These are phyloP conservation scores for Mus spicilegus DNA, from an alignment of 2,113 vertebrate species.

Conservation along the genomic window DNA sequence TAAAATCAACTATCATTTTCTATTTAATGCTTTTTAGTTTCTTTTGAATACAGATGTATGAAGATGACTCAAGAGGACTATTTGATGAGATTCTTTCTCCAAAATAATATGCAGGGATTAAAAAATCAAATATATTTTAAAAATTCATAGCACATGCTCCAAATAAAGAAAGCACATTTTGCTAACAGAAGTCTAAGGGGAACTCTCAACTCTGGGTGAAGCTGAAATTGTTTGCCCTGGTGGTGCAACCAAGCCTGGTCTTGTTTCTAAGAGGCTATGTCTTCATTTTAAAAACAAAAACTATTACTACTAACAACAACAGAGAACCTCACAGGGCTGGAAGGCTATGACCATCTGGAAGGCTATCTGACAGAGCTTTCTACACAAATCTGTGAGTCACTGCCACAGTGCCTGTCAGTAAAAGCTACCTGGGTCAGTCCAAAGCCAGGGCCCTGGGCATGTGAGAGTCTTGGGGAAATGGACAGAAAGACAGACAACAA, in stretches of 20 bases:
- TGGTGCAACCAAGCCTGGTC: background rate
- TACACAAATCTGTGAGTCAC: background rate
- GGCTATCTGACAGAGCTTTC: background rate
- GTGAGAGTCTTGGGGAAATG: background rate
- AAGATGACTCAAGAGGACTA: background rate
- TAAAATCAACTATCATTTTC: background rate
- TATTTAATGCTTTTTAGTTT: background rate
- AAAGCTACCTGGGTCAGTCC: background rate
- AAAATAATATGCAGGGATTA: background rate
- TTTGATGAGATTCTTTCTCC: slow-evolving; percentile 33
- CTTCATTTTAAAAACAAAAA: background rate
- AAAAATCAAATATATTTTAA: slow-evolving; percentile 29
- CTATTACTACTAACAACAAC: background rate
- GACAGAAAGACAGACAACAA: background rate
- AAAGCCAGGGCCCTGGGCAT: background rate
- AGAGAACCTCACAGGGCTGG: background rate
- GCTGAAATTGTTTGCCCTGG: background rate
- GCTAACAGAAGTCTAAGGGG: background rate
- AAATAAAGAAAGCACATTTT: slow-evolving; percentile 38
- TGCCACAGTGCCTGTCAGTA: too few species aligned
- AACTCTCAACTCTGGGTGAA: background rate
- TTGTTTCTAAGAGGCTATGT: background rate
- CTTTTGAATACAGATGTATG: background rate
- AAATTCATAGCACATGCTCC: slow-evolving; percentile 19
- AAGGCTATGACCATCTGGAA: too few species aligned